Evolutionary conservation across 2,113 vertebrate genomes (phyloP).

Genomic region (Callopanchax toddi): DNA sequence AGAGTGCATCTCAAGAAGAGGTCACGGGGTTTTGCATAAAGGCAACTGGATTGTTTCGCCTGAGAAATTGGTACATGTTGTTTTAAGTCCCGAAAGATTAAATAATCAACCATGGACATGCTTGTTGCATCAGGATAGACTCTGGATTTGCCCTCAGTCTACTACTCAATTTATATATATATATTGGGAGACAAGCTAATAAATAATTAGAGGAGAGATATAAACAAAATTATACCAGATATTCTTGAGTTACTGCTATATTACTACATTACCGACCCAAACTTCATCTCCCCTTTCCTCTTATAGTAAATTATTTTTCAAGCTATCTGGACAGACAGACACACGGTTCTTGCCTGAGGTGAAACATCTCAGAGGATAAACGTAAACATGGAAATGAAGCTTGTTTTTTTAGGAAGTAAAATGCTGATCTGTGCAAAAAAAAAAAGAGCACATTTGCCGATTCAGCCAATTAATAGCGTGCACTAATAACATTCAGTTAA

Average conservation of each 20-base stretch:
- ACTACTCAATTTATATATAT: conserved; percentile 4
- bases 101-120: conserved; percentile 20
- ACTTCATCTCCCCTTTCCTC: background rate
- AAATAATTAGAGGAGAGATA: background rate
- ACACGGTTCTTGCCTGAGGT: background rate
- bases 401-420: conserved; percentile 29
- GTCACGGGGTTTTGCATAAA: conserved; percentile 67
- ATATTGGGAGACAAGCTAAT: conserved; percentile 9
- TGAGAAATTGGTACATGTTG: conserved; percentile 40
- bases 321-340: background rate
- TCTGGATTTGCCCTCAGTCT: conserved; percentile 41
- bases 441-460: conserved; percentile 60
- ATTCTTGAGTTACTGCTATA: background rate
- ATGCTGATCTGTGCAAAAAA: conserved; percentile 58
- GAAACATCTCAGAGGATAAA: conserved; percentile 19
- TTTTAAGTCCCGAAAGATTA: conserved; percentile 53
- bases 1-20: conserved; percentile 34
- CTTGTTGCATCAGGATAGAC: conserved; percentile 24
- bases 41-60: conserved; percentile 34
- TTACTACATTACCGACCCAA: too few relatives aligned
- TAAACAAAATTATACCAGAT: background rate
- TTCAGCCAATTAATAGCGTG: conserved; percentile 62
- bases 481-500: conserved; percentile 73
- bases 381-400: conserved; percentile 28
- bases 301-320: background rate